These are phyloP conservation scores for Physella acuta DNA, from an alignment of 1,140 invertebrate genomes.

Conservation along the genomic window DNA sequence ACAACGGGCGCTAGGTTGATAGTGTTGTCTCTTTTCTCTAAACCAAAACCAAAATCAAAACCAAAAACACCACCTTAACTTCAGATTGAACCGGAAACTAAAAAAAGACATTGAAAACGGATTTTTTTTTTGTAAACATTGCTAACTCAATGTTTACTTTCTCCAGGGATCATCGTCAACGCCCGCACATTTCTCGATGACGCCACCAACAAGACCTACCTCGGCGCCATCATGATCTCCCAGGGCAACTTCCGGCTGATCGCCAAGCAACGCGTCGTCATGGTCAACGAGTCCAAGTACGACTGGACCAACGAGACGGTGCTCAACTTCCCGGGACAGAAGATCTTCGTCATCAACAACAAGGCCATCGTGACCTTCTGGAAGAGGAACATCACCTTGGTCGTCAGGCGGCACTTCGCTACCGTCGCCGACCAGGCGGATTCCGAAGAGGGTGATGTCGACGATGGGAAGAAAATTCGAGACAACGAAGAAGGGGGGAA, in stretches of 20 bases:
- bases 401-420: slow-evolving; percentile 9
- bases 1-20: too few species aligned
- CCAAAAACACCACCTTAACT: too few species aligned
- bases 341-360: slow-evolving; percentile 11
- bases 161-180: slow-evolving; percentile 20
- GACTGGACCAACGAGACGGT: slow-evolving; percentile 13
- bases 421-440: neutral
- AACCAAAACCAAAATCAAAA: too few species aligned
- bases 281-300: slow-evolving; percentile 11
- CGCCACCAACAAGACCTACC: slow-evolving; percentile 15
- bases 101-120: too few species aligned
- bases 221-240: slow-evolving; percentile 16
- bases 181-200: slow-evolving; percentile 18
- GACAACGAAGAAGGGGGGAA: neutral
- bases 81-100: too few species aligned
- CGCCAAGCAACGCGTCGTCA: slow-evolving; percentile 18
- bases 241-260: slow-evolving; percentile 12
- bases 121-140: too few species aligned
- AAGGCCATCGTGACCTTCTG: slow-evolving; percentile 20
- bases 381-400: slow-evolving; percentile 7
- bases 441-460: neutral
- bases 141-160: neutral
- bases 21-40: too few species aligned
- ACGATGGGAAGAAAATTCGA: neutral
- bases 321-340: neutral